phyloP scores from a whole-genome alignment of 2,113 vertebrate species.

The Aplodontia rufa region DNA sequence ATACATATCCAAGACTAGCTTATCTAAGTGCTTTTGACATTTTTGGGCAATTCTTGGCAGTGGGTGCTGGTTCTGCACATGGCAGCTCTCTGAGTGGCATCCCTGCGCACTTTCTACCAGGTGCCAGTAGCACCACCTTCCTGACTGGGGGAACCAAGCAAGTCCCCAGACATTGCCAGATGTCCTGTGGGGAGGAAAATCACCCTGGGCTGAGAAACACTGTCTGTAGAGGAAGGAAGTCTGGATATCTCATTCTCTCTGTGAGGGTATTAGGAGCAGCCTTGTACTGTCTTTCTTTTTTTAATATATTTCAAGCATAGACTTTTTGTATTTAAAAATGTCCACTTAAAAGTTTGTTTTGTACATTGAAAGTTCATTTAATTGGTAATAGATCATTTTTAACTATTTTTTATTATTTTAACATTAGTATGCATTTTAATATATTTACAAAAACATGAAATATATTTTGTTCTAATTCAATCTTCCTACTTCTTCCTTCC shows the following conservation, averaged over 20 bases:
- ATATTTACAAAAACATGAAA: no score
- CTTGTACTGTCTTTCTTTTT: no score
- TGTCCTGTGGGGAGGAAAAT: background rate
- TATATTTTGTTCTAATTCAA: no score
- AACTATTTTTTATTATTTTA: no score
- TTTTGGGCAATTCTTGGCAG: background rate
- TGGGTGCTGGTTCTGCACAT: background rate
- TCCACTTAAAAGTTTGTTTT: no score
- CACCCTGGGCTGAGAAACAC: background rate
- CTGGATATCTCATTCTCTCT: background rate
- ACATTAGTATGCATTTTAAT: no score
- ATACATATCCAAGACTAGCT: background rate
- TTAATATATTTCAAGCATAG: no score
- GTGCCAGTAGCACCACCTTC: background rate
- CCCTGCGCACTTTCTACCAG: background rate
- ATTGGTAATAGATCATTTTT: no score
- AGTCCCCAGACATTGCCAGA: background rate
- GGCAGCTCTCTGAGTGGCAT: background rate
- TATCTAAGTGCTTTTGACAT: background rate
- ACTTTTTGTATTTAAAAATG: no score
- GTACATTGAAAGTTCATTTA: no score
- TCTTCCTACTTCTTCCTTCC: no score
- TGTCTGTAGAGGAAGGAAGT: background rate
- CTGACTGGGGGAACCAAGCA: background rate
- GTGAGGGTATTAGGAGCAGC: background rate